These are phyloP conservation scores for Spodoptera exigua DNA, from an alignment of 2,888 invertebrate genomes.

Conservation along the genomic window DNA sequence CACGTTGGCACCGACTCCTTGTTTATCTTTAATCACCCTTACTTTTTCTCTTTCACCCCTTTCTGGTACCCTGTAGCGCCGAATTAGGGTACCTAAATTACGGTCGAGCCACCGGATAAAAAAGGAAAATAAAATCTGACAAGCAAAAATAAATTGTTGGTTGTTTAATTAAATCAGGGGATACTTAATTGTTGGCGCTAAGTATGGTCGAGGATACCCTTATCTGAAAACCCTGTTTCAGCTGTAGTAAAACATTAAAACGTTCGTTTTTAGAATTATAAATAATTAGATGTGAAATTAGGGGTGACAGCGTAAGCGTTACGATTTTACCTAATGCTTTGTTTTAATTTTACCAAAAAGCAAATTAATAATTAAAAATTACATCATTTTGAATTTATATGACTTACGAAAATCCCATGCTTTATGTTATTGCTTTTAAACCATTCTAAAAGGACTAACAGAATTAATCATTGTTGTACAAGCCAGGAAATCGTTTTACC, in stretches of 20 bases:
- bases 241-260: conserved; percentile 47
- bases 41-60: conserved; percentile 81
- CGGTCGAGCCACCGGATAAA: conserved; percentile 67
- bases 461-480: too few relatives aligned
- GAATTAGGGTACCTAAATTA: conserved; percentile 83
- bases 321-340: conserved; percentile 31
- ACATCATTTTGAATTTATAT: too few relatives aligned
- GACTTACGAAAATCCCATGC: too few relatives aligned
- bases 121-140: conserved; percentile 56
- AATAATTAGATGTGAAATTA: conserved; percentile 45
- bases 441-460: too few relatives aligned
- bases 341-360: too few relatives aligned
- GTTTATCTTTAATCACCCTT: conserved; percentile 88
- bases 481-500: neutral
- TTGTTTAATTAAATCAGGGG: conserved; percentile 61
- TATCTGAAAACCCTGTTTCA: conserved; percentile 46
- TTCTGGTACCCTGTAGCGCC: conserved; percentile 67
- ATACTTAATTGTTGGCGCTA: conserved; percentile 56
- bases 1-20: conserved; percentile 74
- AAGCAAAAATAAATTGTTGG: conserved; percentile 61
- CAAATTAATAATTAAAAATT: too few relatives aligned
- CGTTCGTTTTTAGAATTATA: conserved; percentile 41
- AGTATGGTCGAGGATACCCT: conserved; percentile 47
- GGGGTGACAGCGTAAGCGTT: conserved; percentile 23
- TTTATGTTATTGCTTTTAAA: too few relatives aligned